Evolutionary conservation across 2,113 vertebrate species (phyloP).

Genomic region (Butorides virescens): DNA sequence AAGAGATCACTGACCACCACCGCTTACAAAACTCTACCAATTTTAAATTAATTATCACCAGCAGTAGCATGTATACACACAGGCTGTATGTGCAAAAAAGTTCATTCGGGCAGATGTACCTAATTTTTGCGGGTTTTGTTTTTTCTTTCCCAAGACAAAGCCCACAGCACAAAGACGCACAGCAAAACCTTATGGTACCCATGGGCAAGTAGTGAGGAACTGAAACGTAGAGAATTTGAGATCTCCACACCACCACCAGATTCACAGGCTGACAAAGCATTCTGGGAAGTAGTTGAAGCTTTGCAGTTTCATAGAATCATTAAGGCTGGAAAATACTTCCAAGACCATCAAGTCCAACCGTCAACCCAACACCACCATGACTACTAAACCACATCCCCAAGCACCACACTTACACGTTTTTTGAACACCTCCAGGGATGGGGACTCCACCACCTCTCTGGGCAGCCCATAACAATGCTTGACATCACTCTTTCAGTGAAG

Average conservation of each 20-base stretch:
- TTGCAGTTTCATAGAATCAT: not conserved
- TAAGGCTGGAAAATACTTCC: too few species aligned
- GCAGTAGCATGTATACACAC: not conserved
- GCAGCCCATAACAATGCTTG: too few species aligned
- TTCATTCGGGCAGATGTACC: rapidly evolving
- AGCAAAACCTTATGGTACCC: not conserved
- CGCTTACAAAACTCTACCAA: not conserved
- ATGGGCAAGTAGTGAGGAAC: not conserved
- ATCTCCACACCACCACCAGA: not conserved
- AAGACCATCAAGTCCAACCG: too few species aligned
- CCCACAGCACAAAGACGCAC: not conserved
- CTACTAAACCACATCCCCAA: too few species aligned
- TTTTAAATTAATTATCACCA: not conserved
- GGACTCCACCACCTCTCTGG: too few species aligned
- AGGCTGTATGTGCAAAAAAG: not conserved
- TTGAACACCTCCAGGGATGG: too few species aligned
- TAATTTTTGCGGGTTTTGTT: not conserved
- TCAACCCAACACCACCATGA: too few species aligned
- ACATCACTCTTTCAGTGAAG: too few species aligned
- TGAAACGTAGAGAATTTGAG: not conserved
- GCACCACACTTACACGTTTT: too few species aligned
- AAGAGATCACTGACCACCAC: not conserved
- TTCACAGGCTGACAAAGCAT: rapidly evolving
- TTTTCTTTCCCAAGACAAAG: not conserved
- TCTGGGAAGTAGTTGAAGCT: not conserved